phyloP scores from a whole-genome alignment of 2,888 invertebrate species.

The Eristalis pertinax region DNA sequence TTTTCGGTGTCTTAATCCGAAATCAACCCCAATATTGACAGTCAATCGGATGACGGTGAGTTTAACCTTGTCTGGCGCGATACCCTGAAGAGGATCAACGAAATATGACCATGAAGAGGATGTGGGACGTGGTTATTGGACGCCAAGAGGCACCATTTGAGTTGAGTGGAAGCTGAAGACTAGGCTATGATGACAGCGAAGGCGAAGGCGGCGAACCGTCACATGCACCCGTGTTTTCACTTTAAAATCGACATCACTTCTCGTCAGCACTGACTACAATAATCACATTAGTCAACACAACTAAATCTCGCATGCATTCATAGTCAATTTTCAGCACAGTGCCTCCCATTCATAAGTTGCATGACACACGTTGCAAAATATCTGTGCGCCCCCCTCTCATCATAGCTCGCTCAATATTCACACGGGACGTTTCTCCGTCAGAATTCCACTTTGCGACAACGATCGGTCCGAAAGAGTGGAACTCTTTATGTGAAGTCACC shows the following conservation, averaged over 20 bases:
- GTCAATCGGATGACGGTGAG: neutral
- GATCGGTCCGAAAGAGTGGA: conserved; percentile 36
- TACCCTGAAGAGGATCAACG: neutral
- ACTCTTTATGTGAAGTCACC: conserved; percentile 19
- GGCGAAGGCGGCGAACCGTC: neutral
- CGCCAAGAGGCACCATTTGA: too few relatives aligned
- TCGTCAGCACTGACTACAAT: neutral
- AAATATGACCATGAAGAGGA: neutral
- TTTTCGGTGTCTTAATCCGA: neutral
- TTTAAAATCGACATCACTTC: neutral
- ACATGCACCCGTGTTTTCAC: neutral
- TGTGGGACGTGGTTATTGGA: too few relatives aligned
- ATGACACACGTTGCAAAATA: neutral
- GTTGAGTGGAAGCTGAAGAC: too few relatives aligned
- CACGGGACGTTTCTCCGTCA: conserved; percentile 59
- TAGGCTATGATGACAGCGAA: too few relatives aligned
- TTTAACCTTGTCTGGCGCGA: neutral
- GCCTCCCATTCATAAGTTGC: neutral
- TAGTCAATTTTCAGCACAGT: neutral
- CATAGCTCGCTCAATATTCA: neutral
- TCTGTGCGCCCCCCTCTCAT: neutral
- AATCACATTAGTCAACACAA: neutral
- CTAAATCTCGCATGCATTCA: too few relatives aligned
- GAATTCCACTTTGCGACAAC: conserved; percentile 18
- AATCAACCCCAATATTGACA: neutral